phyloP scores from a whole-genome alignment of 1,140 invertebrate genomes.

The Neelides sp. region DNA sequence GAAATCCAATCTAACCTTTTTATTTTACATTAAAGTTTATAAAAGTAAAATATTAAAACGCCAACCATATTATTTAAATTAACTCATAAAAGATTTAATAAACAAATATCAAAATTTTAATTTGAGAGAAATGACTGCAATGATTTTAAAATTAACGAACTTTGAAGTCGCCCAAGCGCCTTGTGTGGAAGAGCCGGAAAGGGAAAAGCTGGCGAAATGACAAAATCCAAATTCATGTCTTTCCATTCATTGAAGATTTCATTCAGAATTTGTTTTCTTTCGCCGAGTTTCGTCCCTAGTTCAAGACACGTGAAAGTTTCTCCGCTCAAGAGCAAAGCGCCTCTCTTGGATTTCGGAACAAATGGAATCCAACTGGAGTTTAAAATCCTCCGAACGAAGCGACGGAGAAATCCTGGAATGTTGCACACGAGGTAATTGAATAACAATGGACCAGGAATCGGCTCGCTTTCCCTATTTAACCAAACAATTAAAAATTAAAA shows the following conservation, averaged over 20 bases:
- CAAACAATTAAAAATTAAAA: not conserved
- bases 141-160: no score
- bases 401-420: slow-evolving; percentile 16
- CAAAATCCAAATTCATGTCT: slow-evolving; percentile 16
- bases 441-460: slow-evolving; percentile 16
- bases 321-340: not conserved
- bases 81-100: no score
- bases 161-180: slow-evolving; percentile 15
- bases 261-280: slow-evolving; percentile 16
- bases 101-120: no score
- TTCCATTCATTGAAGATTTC: slow-evolving; percentile 19
- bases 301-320: not conserved
- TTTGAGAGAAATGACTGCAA: no score
- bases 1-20: no score
- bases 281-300: no score
- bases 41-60: no score
- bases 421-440: slow-evolving; percentile 25
- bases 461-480: slow-evolving; percentile 17
- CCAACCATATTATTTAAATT: no score
- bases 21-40: no score
- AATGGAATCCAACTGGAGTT: not conserved
- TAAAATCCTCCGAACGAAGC: not conserved
- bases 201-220: slow-evolving; percentile 24
- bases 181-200: slow-evolving; percentile 25
- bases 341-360: not conserved